Base-by-base conservation (phyloP, 2,797 vertebrate genomes). In the Spatula clypeata region DNA sequence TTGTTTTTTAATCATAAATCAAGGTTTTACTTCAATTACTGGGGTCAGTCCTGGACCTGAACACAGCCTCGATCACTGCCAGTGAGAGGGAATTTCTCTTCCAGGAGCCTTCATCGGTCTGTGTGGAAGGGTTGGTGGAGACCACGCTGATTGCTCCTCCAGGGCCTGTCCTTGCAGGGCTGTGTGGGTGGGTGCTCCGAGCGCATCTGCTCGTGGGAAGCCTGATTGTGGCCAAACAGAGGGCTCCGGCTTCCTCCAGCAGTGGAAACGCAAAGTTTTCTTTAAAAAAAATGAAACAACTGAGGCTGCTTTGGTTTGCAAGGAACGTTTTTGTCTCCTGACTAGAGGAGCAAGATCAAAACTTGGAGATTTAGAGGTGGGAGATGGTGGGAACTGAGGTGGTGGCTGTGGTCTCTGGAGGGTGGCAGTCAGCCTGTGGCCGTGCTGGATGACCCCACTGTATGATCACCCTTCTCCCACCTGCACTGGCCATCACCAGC, bases 41-140 rank as follows among this genome's bases (percentile, higher is more conserved):
- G 10, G 49, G 51, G 38, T 27, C 62, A 40, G 81, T 91, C 55
- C 76, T 0, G 4, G 75, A 55, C 69, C 0, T 1, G 66, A 86
- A 60, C 42, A 58, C 0, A 3, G 77, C 60, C 74, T 74, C 0
- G 0, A 3, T 51, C 89, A 71, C 74, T 85, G 69, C 6, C 66
- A 47, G 74, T 94, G 72, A 95, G 94, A 93, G 93, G 66, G 19
- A 38, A 3, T 79, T 93, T 94, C 94, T 96, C 29, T 90, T 83
- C 81, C 70, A 34, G 0, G 0, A 79, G 60, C 29, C 12, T 49
- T 72, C 90, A 72, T 80, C 79, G 62, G 91, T 94, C 89, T 69
- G 54, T 94, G 96, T 88, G 93, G 95, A 95, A 96, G n/a, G 94
- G 94, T 95, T 91, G 91, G 91, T 83, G 89, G 94, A 94, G 85